phyloP scores from a whole-genome alignment of 2,113 vertebrate genomes.

The Dolichotis patagonum region DNA sequence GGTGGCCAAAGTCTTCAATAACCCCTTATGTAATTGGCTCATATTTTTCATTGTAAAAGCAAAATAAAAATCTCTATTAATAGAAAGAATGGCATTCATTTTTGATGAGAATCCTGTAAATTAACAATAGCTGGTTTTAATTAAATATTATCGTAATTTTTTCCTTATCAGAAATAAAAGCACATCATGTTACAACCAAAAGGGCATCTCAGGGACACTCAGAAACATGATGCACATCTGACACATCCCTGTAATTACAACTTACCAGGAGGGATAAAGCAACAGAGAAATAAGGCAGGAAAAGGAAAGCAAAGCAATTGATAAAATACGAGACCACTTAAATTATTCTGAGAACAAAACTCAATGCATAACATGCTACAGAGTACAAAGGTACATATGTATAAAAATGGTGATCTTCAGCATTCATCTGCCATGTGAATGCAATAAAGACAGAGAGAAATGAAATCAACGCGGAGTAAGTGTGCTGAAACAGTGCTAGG shows the following conservation, averaged over 20 bases:
- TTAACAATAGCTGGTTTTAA: slow-evolving; percentile 57
- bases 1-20: neutral
- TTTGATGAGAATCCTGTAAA: neutral
- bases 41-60: slow-evolving; percentile 31
- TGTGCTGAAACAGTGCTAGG: too few species aligned
- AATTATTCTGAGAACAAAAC: neutral
- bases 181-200: slow-evolving; percentile 57
- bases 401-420: neutral
- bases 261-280: neutral
- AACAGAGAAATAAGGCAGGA: neutral
- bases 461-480: neutral
- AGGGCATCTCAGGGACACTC: slow-evolving; percentile 56
- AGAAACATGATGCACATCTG: slow-evolving; percentile 55
- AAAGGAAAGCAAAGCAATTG: neutral
- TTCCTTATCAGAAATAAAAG: slow-evolving; percentile 67
- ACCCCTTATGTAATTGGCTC: neutral
- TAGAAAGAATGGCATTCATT: neutral
- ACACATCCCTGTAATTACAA: slow-evolving; percentile 18
- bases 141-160: slow-evolving; percentile 50
- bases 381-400: neutral
- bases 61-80: slow-evolving; percentile 16
- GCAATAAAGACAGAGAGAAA: neutral
- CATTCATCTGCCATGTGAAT: neutral
- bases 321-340: neutral
- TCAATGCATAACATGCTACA: neutral